Base-by-base conservation (phyloP, 2,113 vertebrate species). In the Galbula dea region DNA sequence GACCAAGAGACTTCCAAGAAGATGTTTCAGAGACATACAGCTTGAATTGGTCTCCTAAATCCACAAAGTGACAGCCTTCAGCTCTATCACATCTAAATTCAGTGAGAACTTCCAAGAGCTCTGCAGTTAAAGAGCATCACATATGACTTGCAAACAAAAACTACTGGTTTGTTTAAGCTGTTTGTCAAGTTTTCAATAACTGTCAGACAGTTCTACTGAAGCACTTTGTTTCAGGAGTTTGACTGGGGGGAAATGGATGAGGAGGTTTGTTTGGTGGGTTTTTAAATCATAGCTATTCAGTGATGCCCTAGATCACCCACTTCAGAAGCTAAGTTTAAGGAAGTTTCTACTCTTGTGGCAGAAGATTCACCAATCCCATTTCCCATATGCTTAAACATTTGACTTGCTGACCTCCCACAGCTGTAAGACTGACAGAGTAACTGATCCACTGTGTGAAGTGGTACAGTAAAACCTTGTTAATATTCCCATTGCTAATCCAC, bases 391-490 rank as follows among this genome's bases (percentile, higher is more conserved):
- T 75, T 73, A 39, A 87, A 82, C 32, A 8, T 89, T 79, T 82
- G 34, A 36, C 45, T 85, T 2, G 0, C 45, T 82, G 78, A 78
- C 58, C 55, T 87, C 37, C 92, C 1, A 0, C 83, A 82, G 49
- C 41, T 76, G n/a, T n/a, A 49, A 83, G 72, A 80, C 26, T 87
- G 93, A 94, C 55, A 66, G 66, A 65, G 34, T 54, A 95, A 92
- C 82, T 80, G 91, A 85, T 51, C 45, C 73, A 68, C 73, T 57
- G 43, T 65, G 74, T 78, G 74, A 89, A 94, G 75, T 71, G 85
- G 41, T 62, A 90, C 71, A 92, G 87, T 59, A 79, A 94, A 94
- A 39, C 62, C 75, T 95, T 23, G 1, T 83, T 91, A 89, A 89
- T 88, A 81, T 86, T 94, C 89, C 89, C 76, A 76, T 75, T 37